These are phyloP conservation scores for Sminthurides aquaticus DNA, from an alignment of 2,888 invertebrate genomes.

Conservation along the genomic window DNA sequence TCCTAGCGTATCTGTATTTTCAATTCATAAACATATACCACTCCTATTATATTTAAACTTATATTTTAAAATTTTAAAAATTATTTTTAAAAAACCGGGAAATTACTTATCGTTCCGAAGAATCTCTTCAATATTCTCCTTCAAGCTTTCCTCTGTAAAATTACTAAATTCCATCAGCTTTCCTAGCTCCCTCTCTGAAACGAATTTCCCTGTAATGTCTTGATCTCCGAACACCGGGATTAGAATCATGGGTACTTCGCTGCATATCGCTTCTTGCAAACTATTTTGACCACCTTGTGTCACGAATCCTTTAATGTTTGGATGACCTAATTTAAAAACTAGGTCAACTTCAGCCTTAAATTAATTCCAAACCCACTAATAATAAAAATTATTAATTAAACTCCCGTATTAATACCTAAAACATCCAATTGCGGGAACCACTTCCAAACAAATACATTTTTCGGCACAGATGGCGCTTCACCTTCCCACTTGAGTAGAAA, in stretches of 20 bases:
- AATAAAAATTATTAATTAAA: too few species aligned
- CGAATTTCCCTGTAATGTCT: background rate
- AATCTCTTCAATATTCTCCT: too few species aligned
- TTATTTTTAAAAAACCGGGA: too few species aligned
- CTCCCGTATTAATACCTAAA: too few species aligned
- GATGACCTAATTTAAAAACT: conserved; percentile 37
- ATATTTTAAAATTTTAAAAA: background rate
- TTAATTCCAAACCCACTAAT: too few species aligned
- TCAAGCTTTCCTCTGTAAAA: background rate
- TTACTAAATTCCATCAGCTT: background rate
- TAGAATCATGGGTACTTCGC: background rate
- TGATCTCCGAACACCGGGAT: background rate
- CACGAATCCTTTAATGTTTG: background rate
- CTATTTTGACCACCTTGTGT: background rate
- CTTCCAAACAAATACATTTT: background rate
- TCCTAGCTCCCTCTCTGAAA: background rate
- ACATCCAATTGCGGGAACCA: background rate
- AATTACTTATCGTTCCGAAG: too few species aligned
- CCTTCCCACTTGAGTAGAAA: background rate
- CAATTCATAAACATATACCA: background rate
- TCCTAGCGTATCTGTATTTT: background rate
- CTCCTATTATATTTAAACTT: background rate
- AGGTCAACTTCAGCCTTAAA: too few species aligned
- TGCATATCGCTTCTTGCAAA: background rate
- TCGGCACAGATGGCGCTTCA: background rate